Conservation (phyloP, 1,140 invertebrate genomes). For the Diachasmimorpha longicaudata region DNA sequence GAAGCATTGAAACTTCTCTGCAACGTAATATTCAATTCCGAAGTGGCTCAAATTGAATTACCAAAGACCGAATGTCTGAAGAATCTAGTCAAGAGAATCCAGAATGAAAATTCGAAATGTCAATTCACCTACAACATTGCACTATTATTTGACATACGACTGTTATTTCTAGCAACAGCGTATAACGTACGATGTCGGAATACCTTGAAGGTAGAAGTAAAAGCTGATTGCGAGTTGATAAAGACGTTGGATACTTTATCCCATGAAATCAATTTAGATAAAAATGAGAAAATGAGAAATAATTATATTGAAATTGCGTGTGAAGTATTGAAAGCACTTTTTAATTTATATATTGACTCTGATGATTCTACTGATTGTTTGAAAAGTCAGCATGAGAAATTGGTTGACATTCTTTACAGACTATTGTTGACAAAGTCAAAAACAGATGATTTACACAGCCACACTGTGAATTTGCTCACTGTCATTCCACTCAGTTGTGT, state of each 20-base stretch:
- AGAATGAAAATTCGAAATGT: conserved; percentile 66
- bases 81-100: conserved; percentile 78
- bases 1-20: conserved; percentile 89
- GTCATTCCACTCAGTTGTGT: conserved; percentile 47
- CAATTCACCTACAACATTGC: conserved; percentile 68
- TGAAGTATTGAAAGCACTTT: conserved; percentile 89
- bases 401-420: conserved; percentile 76
- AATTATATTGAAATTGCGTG: conserved; percentile 72
- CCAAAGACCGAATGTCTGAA: conserved; percentile 75
- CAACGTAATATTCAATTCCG: conserved; percentile 87
- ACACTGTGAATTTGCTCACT: conserved; percentile 52
- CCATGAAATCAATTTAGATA: conserved; percentile 47
- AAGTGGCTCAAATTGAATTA: conserved; percentile 72
- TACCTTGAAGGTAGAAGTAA: conserved; percentile 76
- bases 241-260: conserved; percentile 72
- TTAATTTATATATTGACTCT: conserved; percentile 74
- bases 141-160: conserved; percentile 82
- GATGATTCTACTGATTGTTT: conserved; percentile 69
- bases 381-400: conserved; percentile 73
- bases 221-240: conserved; percentile 81
- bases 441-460: conserved; percentile 70
- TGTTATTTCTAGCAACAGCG: conserved; percentile 88
- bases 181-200: conserved; percentile 74
- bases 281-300: conserved; percentile 28
- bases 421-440: conserved; percentile 74